Base-by-base conservation (phyloP, 2,797 vertebrate genomes). In the Hylomyscus alleni region DNA sequence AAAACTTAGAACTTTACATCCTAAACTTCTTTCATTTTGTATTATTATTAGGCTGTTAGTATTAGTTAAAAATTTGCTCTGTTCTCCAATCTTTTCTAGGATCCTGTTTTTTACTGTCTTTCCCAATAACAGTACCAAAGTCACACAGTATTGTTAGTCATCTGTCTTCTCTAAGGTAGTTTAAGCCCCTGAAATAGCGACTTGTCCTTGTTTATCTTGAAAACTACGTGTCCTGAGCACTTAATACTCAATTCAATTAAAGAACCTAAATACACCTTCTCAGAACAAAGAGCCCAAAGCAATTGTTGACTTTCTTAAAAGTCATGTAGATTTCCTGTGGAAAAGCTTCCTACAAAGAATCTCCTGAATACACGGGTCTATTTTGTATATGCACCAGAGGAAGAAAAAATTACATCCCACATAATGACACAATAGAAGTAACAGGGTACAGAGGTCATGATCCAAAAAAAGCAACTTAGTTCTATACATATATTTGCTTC, bases 391-490 rank as follows among this genome's bases (percentile, higher is more conserved):
- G 58, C 17, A 93, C 69, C 40, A 91, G 72, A 37, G 47, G 81
- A 78, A 14, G 24, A 7, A 60, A 4, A 2, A 96, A 11, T 65
- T 1, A 91, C 8, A 73, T 9, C n/a, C 4, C 13, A 94, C 22
- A 58, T 1, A 24, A 69, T 86, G 31, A 94, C 14, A 83, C 40
- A 92, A 60, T 34, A 40, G 37, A 96, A 87, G 62, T 84, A 47
- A 84, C 58, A 37, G 31, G 52, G 60, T 91, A 73, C 24, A 58
- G 17, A 89, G 9, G 29, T 31, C 91, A 50, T 56, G 13, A 76
- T 50, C 92, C 47, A 83, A 65, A 96, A 95, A 94, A 94, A 67
- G 22, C 19, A 77, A 24, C 82, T 82, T 77, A n/a, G 56, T 92
- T 84, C 65, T 72, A 40, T 60, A 78, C 34, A 72, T 81, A 95